phyloP scores from a whole-genome alignment of 92 coral and sea anemone genomes.

The Pocillopora grandis region DNA sequence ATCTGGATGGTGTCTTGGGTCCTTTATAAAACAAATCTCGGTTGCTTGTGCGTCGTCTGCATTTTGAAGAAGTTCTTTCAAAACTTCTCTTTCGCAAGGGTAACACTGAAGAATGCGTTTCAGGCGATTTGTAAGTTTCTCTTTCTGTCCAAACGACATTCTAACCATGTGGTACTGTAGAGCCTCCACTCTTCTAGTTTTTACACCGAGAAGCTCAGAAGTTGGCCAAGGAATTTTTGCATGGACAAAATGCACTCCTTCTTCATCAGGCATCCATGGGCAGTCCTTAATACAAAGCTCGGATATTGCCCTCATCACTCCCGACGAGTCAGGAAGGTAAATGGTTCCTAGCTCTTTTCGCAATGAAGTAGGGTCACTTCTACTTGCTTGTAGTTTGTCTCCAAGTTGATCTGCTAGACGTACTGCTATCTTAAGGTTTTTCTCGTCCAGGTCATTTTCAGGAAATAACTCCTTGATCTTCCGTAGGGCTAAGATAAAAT shows the following conservation, averaged over 20 bases:
- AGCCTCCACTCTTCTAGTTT: conserved; percentile 53
- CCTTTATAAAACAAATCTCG: conserved; percentile 69
- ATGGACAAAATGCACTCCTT: conserved; percentile 46
- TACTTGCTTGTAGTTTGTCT: background rate
- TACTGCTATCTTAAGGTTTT: background rate
- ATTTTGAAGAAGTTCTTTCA: conserved; percentile 79
- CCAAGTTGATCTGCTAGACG: conserved; percentile 4
- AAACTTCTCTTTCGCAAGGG: conserved; percentile 59
- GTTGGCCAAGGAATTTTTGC: conserved; percentile 38
- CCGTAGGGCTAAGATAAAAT: conserved; percentile 41
- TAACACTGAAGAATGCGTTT: conserved; percentile 57
- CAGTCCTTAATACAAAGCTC: conserved; percentile 64
- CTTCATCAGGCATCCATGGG: conserved; percentile 56
- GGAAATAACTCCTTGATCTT: background rate
- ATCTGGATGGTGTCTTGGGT: conserved; percentile 55
- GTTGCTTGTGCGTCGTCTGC: conserved; percentile 82
- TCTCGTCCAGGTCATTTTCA: background rate
- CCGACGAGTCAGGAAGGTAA: conserved; percentile 55
- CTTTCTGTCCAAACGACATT: conserved; percentile 63
- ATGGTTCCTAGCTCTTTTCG: conserved; percentile 1
- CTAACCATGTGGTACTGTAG: conserved; percentile 25
- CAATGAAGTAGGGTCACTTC: no score
- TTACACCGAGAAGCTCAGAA: conserved; percentile 57
- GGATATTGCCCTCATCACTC: conserved; percentile 20
- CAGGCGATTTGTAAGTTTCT: conserved; percentile 66